These are phyloP conservation scores for Metalampra italica DNA, from an alignment of 2,888 invertebrate species.

Conservation along the genomic window DNA sequence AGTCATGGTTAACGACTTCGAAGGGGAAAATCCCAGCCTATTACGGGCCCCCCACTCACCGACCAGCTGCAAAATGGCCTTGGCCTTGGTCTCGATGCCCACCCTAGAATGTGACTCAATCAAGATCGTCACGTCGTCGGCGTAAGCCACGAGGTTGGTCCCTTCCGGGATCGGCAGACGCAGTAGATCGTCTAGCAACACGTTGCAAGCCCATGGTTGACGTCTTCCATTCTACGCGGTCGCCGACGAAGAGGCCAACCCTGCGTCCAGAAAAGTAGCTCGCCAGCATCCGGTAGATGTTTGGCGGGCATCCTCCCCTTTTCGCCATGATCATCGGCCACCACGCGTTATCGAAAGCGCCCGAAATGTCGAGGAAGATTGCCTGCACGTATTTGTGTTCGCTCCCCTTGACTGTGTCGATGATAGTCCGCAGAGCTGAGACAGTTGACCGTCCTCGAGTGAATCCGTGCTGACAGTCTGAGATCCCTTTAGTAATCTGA, in stretches of 20 bases:
- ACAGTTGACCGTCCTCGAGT: constrained; percentile 22
- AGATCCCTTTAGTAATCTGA: constrained; percentile 20
- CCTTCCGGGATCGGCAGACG: constrained; percentile 16
- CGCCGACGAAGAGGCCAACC: constrained; percentile 16
- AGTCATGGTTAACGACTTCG: constrained; percentile 4
- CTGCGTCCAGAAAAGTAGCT: constrained; percentile 22
- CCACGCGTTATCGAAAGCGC: constrained; percentile 19
- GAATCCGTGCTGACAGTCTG: constrained; percentile 31
- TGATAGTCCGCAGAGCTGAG: constrained; percentile 16
- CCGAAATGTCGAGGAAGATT: constrained; percentile 24
- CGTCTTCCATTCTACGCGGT: constrained; percentile 10
- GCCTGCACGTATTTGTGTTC: constrained; percentile 20
- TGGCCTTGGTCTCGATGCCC: no score
- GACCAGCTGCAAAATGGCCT: no score
- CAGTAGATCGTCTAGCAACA: constrained; percentile 23
- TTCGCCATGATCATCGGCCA: constrained; percentile 35
- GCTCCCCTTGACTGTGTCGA: not conserved
- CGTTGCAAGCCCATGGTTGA: constrained; percentile 27
- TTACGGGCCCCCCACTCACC: not conserved
- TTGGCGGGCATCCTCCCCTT: constrained; percentile 17
- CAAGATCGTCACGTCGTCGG: constrained; percentile 23
- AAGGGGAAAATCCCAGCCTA: constrained; percentile 4
- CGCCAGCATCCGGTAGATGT: constrained; percentile 24
- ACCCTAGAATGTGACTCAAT: no score
- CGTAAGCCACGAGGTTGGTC: constrained; percentile 18